These are phyloP conservation scores for Toxotes jaculatrix DNA, from an alignment of 2,113 vertebrate species.

Conservation along the genomic window DNA sequence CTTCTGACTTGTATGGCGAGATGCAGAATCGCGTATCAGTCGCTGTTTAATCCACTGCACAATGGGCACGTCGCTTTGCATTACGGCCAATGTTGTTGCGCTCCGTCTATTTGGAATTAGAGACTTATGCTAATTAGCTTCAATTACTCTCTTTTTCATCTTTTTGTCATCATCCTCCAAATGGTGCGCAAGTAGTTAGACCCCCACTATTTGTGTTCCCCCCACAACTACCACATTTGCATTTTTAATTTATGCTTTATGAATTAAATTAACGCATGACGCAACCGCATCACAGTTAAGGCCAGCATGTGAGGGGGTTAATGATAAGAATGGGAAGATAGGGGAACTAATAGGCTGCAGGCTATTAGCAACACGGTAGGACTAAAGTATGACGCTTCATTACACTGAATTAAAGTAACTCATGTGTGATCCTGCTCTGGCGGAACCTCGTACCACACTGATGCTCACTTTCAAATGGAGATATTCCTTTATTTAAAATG, in stretches of 20 bases:
- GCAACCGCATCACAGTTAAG: constrained; percentile 65
- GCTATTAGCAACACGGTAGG: constrained; percentile 74
- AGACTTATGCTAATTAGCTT: constrained; percentile 71
- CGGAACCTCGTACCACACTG: constrained; percentile 41
- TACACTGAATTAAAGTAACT: constrained; percentile 69
- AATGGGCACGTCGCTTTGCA: constrained; percentile 75
- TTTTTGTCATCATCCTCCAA: constrained; percentile 68
- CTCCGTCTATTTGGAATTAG: constrained; percentile 65
- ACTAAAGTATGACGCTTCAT: constrained; percentile 66
- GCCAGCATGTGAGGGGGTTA: constrained; percentile 68
- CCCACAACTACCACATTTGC: constrained; percentile 57
- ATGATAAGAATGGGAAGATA: constrained; percentile 72
- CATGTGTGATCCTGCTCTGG: constrained; percentile 62
- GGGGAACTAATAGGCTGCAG: constrained; percentile 73
- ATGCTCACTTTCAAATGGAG: constrained; percentile 36
- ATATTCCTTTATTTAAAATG: constrained; percentile 47
- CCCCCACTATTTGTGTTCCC: constrained; percentile 38
- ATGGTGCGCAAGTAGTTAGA: constrained; percentile 46
- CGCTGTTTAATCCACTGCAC: constrained; percentile 75
- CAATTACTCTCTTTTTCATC: constrained; percentile 72
- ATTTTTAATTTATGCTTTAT: constrained; percentile 72
- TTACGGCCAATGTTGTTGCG: constrained; percentile 66
- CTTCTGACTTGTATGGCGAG: constrained; percentile 72
- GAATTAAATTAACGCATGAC: constrained; percentile 73
- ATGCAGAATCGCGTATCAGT: constrained; percentile 68